phyloP scores from a whole-genome alignment of 2,888 invertebrate genomes.

The Ophraella communa region DNA sequence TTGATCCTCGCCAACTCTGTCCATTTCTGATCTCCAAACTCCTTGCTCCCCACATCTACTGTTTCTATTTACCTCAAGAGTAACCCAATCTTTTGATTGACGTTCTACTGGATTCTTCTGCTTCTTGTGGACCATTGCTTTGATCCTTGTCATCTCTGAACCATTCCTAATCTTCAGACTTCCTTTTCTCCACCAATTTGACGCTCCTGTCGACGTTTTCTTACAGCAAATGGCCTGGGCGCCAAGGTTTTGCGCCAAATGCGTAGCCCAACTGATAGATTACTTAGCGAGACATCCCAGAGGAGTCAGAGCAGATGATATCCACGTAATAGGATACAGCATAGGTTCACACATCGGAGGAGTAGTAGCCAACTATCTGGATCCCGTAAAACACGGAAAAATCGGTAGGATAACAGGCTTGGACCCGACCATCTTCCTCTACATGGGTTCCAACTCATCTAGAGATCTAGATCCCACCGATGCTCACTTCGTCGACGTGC shows the following conservation, averaged over 20 bases:
- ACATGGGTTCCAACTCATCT: conserved; percentile 82
- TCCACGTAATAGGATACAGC: conserved; percentile 86
- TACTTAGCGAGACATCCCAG: conserved; percentile 81
- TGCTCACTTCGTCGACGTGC: conserved; percentile 81
- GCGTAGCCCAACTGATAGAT: conserved; percentile 81
- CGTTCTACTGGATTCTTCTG: too few species aligned
- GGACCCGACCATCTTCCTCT: conserved; percentile 86
- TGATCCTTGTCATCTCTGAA: too few species aligned
- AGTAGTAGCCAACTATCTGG: conserved; percentile 78
- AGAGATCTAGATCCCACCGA: conserved; percentile 80
- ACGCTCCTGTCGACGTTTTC: too few species aligned
- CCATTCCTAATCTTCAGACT: too few species aligned
- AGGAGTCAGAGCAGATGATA: conserved; percentile 73
- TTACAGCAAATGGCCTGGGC: conserved; percentile 61
- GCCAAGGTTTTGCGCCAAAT: conserved; percentile 65
- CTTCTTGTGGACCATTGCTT: too few species aligned
- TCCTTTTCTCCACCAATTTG: too few species aligned
- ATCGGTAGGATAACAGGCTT: conserved; percentile 84
- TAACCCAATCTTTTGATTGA: too few species aligned
- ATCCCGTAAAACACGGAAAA: conserved; percentile 76
- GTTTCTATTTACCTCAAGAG: too few species aligned
- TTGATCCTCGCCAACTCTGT: too few species aligned
- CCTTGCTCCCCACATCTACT: too few species aligned
- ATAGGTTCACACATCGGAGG: conserved; percentile 88
- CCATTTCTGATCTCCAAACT: too few species aligned